Evolutionary conservation across 2,797 vertebrate genomes (phyloP), one percentile per base, ranked within the genome.

Genomic region (Decapterus maruadsi): DNA sequence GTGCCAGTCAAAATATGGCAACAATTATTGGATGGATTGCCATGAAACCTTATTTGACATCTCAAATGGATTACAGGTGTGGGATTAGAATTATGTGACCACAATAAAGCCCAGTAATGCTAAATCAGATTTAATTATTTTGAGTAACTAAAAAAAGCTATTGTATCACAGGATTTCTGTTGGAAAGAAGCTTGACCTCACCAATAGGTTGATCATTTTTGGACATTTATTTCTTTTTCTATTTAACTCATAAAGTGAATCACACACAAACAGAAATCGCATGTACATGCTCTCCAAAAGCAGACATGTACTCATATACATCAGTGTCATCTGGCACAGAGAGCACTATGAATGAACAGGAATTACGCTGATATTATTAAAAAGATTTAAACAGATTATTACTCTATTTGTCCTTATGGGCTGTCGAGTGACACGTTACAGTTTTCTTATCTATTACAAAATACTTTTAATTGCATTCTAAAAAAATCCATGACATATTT

Each of bases 401-500:
- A 14, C 10, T 65, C 8, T 62, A n/a, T 38, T 31, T 51, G 19
- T 55, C 34, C 22, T 77, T 20, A 63, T 68, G n/a, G 72, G 45
- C 42, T 75, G 40, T 38, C 14, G 61, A 29, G 19, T 51, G 51
- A 48, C 8, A 16, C 48, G 6, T 14, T 36, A 26, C 34, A 36
- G 19, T 70, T 43, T 50, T 10, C 5, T 64, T 22, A 77, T 2
- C 60, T 66, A 57, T 70, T 56, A 73, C 8, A 79, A 74, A 68
- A 51, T 14, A 55, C 7, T 17, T 46, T 46, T 2, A 16, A 38
- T 70, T 61, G 61, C 2, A 65, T n/a, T 51, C 10, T 3, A 26
- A 26, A 26, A 10, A 45, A 26, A 58, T 20, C 2, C 0, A 20
- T 17, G 12, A 20, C 38, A 10, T 19, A 68, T 34, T 69, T 19